Conservation (phyloP, 2,797 vertebrate genomes). For the Brotula barbata region DNA sequence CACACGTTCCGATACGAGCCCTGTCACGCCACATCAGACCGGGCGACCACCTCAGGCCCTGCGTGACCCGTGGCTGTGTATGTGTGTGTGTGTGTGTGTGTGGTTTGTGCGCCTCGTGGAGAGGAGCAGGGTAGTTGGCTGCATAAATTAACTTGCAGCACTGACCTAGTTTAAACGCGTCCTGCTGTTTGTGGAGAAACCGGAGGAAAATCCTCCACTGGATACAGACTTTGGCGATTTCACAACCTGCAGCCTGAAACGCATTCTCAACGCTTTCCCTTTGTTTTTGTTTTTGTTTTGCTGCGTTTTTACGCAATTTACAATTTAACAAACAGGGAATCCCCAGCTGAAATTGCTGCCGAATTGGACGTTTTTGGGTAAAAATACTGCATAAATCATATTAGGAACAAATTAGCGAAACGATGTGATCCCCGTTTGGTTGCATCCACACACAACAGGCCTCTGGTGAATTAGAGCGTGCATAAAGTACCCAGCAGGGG, state of each 20-base stretch:
- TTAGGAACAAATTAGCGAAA: slow-evolving; percentile 19
- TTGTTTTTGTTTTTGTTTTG: not conserved
- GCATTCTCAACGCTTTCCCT: slow-evolving; percentile 9
- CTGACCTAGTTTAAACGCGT: slow-evolving; percentile 54
- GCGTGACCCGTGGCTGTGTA: not conserved
- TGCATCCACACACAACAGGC: slow-evolving; percentile 43
- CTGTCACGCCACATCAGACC: no score
- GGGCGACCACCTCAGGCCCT: slow-evolving; percentile 4
- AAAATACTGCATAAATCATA: slow-evolving; percentile 27
- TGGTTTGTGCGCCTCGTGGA: no score
- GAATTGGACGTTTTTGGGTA: not conserved
- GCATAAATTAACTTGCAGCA: slow-evolving; percentile 42
- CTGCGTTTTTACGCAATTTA: not conserved
- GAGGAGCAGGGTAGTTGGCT: slow-evolving; percentile 22
- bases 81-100: no score
- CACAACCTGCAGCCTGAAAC: slow-evolving; percentile 12
- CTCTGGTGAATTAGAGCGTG: slow-evolving; percentile 65
- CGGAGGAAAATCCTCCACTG: slow-evolving; percentile 15
- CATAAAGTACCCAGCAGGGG: slow-evolving; percentile 48
- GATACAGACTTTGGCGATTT: slow-evolving; percentile 16
- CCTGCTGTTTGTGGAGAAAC: slow-evolving; percentile 38
- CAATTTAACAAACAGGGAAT: slow-evolving; percentile 22
- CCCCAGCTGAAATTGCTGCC: slow-evolving; percentile 1
- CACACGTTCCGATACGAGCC: no score
- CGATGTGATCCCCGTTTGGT: slow-evolving; percentile 41